Base-by-base conservation (phyloP, 1,140 invertebrate species). In the Calliopsis andreniformis region DNA sequence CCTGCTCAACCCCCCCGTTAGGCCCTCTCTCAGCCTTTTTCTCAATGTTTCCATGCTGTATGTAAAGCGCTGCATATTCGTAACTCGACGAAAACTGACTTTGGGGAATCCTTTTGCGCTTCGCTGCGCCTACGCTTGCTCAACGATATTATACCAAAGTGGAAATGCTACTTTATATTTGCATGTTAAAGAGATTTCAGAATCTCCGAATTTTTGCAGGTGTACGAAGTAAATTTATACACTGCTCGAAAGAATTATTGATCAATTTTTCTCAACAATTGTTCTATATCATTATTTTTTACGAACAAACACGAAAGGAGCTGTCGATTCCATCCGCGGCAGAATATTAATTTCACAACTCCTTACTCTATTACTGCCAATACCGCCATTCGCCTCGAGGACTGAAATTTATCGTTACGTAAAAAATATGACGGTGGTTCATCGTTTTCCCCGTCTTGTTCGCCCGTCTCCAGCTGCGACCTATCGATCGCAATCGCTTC, bases 21-120 rank as follows among this genome's bases (percentile, higher is more conserved):
- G 25, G 56, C 61, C 51, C 39, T 47, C 43, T 12, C 42, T 28
- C 12, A 2, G 2, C n/a, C 43, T 69, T 76, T 61, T 32, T 39
- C 62, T 25, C 62, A 18, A 62, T 64, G 47, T 64, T 72, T 42
- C 70, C 61, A 39, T 8, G 70, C 70, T n/a, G n/a, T 43, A 35
- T 10, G 49, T 32, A 45, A 66, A 66, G 12, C 25, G 32, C n/a
- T n/a, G 18, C 12, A 14, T 35, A 35, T 43, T 66, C 70, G 61
- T 56, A 49, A 53, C 59, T 51, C 59, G 58, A 28, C 47, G 47
- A n/a, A 51, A 58, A 3, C 58, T 53, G 39, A 35, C 39, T 70
- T 59, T 23, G n/a, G 35, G 35, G 43, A 1, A 25, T 42, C 70
- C 25, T 72, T 64, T 64, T 20, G 30, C 47, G 45, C 64, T 42